Percentiles rank a stretch among this genome's conserved stretches.
phyloP scores from a whole-genome alignment of 2,797 vertebrate genomes.

The Hemitrygon akajei region DNA sequence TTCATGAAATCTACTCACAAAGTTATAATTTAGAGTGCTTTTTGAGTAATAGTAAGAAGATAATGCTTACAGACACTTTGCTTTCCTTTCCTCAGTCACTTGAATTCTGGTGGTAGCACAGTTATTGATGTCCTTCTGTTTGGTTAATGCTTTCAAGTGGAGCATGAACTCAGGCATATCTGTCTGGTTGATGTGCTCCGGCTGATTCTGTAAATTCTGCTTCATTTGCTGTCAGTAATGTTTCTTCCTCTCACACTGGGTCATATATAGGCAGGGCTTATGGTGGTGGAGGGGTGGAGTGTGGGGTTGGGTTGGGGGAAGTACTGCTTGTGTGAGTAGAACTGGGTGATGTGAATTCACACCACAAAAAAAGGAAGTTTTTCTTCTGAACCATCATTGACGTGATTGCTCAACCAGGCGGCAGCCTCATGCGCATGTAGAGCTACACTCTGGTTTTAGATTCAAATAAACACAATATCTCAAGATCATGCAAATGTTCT shows the following conservation, averaged over 20 bases:
- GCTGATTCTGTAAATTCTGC: conserved; percentile 38
- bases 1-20: neutral
- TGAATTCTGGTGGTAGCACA: conserved; percentile 45
- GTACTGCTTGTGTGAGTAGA: conserved; percentile 49
- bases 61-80: conserved; percentile 61
- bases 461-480: neutral
- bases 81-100: conserved; percentile 51
- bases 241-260: conserved; percentile 37
- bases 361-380: conserved; percentile 14
- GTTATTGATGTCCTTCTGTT: conserved; percentile 47
- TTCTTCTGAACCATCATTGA: neutral
- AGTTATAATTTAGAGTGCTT: neutral
- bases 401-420: neutral
- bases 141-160: conserved; percentile 45
- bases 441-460: neutral
- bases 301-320: conserved; percentile 38
- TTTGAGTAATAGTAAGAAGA: neutral
- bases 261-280: conserved; percentile 41
- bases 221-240: conserved; percentile 38
- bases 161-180: conserved; percentile 59
- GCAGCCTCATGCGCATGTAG: neutral
- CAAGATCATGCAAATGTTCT: conserved; percentile 9
- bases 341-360: neutral
- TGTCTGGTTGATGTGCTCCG: neutral
- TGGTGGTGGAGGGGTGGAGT: conserved; percentile 9